Percentiles rank a stretch among this genome's conserved stretches.
phyloP scores from a whole-genome alignment of 37 sponge, comb jelly and placozoan species.

The Mnemiopsis leidyi region DNA sequence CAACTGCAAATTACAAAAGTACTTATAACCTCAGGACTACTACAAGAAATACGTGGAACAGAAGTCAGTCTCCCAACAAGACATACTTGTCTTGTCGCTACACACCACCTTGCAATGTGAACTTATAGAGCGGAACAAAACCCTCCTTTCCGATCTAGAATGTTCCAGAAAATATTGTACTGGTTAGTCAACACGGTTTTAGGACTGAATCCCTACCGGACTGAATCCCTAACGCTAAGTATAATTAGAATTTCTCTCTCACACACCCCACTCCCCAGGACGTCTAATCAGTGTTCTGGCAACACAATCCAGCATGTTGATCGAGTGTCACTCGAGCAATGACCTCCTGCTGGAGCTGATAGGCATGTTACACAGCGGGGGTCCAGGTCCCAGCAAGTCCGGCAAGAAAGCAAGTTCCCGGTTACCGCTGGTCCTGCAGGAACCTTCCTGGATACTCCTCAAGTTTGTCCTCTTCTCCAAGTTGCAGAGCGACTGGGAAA shows the following conservation, averaged over 20 bases:
- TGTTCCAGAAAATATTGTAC: constrained; percentile 48
- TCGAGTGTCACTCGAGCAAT: not conserved
- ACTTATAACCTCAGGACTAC: not conserved
- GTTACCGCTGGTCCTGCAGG: constrained; percentile 32
- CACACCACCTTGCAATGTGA: constrained; percentile 31
- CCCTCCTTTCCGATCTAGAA: not conserved
- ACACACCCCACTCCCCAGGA: not conserved
- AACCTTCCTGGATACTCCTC: constrained; percentile 42
- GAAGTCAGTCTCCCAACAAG: not conserved
- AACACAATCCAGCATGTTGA: not conserved
- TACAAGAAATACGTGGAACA: constrained; percentile 38
- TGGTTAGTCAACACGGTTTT: not conserved
- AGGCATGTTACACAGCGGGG: not conserved
- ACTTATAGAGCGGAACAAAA: constrained; percentile 10
- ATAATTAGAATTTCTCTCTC: too few relatives aligned
- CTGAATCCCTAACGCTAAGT: too few relatives aligned
- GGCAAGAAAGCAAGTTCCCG: not conserved
- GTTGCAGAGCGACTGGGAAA: not conserved
- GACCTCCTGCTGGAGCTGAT: not conserved
- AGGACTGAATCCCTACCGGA: too few relatives aligned
- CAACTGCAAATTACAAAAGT: too few relatives aligned
- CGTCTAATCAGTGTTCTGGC: constrained; percentile 20
- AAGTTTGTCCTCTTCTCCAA: constrained; percentile 34
- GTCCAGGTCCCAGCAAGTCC: not conserved
- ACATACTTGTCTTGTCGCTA: not conserved